A percentile compares a stretch with the other conserved stretches of the same genome.
Conservation (phyloP, 2,888 invertebrate genomes). For the Temnothorax unifasciatus region DNA sequence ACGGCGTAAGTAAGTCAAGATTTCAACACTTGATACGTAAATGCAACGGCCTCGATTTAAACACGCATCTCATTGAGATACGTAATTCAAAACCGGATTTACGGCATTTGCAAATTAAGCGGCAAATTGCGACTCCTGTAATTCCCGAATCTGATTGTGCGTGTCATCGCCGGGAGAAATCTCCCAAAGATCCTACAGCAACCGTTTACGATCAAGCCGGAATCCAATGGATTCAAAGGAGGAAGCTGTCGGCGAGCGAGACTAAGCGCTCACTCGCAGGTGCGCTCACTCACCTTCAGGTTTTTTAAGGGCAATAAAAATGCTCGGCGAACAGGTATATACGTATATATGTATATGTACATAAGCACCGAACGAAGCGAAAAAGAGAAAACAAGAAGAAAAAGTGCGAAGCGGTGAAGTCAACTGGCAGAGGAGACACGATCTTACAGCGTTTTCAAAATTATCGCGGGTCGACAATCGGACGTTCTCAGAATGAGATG, state of each 20-base stretch:
- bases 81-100: constrained; percentile 19
- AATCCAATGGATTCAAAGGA: constrained; percentile 36
- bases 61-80: constrained; percentile 3
- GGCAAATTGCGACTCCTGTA: constrained; percentile 26
- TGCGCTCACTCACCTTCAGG: constrained; percentile 20
- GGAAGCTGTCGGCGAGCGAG: constrained; percentile 51
- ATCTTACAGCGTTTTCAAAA: background rate
- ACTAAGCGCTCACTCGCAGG: constrained; percentile 48
- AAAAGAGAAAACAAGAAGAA: constrained; percentile 13
- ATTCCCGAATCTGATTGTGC: constrained; percentile 40
- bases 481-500: background rate
- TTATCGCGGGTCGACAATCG: background rate
- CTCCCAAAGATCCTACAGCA: background rate
- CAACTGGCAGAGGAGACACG: background rate
- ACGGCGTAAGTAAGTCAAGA: background rate
- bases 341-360: background rate
- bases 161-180: constrained; percentile 38
- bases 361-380: background rate
- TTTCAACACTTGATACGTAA: background rate
- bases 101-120: constrained; percentile 5
- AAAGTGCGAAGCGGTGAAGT: background rate
- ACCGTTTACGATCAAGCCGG: constrained; percentile 34
- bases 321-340: constrained; percentile 24
- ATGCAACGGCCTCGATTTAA: background rate
- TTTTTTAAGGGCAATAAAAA: constrained; percentile 49